phyloP scores from a whole-genome alignment of 2,888 invertebrate genomes.

The Adineta ricciae region DNA sequence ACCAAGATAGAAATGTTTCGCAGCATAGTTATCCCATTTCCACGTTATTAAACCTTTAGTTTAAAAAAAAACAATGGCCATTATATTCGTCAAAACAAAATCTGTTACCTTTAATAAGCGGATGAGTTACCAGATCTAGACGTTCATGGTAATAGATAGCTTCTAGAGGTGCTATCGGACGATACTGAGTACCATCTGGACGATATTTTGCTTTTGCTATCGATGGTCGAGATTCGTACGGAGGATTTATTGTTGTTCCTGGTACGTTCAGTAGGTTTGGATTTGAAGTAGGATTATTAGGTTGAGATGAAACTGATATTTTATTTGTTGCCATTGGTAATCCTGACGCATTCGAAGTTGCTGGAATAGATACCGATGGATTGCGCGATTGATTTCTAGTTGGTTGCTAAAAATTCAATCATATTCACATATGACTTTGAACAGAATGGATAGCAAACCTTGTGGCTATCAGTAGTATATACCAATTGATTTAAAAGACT shows the following conservation, averaged over 20 bases:
- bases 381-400: neutral
- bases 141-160: conserved; percentile 17
- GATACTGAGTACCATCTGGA: conserved; percentile 12
- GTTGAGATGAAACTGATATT: neutral
- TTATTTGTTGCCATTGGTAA: neutral
- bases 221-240: neutral
- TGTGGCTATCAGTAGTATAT: neutral
- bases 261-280: neutral
- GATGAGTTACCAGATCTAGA: neutral
- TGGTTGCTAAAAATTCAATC: neutral
- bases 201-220: neutral
- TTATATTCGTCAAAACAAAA: too few relatives aligned
- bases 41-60: neutral
- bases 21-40: conserved; percentile 20
- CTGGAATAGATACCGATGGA: neutral
- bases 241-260: neutral
- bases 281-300: neutral
- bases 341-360: neutral
- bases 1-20: conserved; percentile 14
- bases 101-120: neutral
- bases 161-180: conserved; percentile 13
- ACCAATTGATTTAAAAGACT: neutral
- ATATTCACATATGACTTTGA: neutral
- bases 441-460: neutral
- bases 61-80: neutral